phyloP scores from a whole-genome alignment of 2,113 vertebrate genomes.

The Alethe castanea region DNA sequence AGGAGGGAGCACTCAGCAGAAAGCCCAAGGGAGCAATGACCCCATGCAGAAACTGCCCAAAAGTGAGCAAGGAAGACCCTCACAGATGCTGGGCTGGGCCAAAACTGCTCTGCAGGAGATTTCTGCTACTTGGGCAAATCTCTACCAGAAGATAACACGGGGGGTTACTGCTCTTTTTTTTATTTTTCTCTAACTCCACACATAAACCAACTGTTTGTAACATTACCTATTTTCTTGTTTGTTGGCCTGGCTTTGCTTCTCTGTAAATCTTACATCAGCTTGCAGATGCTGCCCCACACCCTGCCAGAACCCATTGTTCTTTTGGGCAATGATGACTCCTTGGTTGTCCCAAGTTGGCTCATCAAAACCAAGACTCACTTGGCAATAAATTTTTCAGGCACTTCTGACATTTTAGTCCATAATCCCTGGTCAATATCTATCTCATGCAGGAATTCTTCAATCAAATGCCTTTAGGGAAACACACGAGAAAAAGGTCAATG shows the following conservation, averaged over 20 bases:
- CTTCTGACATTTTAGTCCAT: background rate
- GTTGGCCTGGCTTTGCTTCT: background rate
- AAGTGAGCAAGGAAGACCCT: background rate
- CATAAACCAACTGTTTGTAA: background rate
- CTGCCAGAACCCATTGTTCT: background rate
- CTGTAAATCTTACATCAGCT: background rate
- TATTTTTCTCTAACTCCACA: background rate
- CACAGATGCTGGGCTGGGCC: background rate
- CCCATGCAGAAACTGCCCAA: rapidly evolving
- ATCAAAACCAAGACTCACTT: background rate
- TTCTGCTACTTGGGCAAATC: background rate
- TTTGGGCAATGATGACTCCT: background rate
- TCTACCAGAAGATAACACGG: background rate
- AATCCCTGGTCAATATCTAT: background rate
- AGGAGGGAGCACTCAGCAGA: background rate
- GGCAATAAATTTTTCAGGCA: background rate
- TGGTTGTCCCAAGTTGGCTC: background rate
- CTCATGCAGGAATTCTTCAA: background rate
- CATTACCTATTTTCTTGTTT: background rate
- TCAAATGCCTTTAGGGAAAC: background rate
- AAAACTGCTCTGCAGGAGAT: background rate
- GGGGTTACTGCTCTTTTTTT: background rate
- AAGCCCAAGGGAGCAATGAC: background rate
- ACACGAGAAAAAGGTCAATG: background rate
- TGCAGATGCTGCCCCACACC: background rate